Evolutionary conservation across 2,113 vertebrate species (phyloP).

Genomic region (Mus pahari): DNA sequence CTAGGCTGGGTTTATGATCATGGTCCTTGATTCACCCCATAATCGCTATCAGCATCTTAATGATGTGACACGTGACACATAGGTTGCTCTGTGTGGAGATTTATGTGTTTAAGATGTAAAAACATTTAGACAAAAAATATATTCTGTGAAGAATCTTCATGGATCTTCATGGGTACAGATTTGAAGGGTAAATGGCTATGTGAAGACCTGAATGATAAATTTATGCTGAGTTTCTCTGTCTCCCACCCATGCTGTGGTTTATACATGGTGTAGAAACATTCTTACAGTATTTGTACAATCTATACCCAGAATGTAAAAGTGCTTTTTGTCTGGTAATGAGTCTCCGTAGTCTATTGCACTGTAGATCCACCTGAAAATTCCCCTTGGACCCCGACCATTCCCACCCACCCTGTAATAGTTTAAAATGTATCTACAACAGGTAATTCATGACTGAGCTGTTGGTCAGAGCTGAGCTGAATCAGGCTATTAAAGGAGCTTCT

Average conservation of each 20-base stretch:
- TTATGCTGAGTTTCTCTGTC: background rate
- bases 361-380: background rate
- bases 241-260: background rate
- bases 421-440: background rate
- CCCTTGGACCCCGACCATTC: background rate
- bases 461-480: background rate
- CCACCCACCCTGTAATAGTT: background rate
- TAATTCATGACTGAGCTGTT: background rate
- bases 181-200: background rate
- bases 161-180: background rate
- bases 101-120: slow-evolving; percentile 43
- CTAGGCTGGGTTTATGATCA: background rate
- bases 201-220: background rate
- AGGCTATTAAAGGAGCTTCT: background rate
- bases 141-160: background rate
- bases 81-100: background rate
- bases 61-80: background rate
- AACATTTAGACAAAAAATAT: slow-evolving; percentile 49
- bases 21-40: slow-evolving; percentile 49
- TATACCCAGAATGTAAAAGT: background rate
- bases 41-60: slow-evolving; percentile 32
- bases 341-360: background rate
- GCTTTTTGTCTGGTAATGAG: background rate
- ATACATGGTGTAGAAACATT: background rate
- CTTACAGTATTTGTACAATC: background rate